Percentiles rank a stretch among this genome's conserved stretches.
Conservation (phyloP, 1,140 invertebrate genomes). For the Cydia amplana region DNA sequence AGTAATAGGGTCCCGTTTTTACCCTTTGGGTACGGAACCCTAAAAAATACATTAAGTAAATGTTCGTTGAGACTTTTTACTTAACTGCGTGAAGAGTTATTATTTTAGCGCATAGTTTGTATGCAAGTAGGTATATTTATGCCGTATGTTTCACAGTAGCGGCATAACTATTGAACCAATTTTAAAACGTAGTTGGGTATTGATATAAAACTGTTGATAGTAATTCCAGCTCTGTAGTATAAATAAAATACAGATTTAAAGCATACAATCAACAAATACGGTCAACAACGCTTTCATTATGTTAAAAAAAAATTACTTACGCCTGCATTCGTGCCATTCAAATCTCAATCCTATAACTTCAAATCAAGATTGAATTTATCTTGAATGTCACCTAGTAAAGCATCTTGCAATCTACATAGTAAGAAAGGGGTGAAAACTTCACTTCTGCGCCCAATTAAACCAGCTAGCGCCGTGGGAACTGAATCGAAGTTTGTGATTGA, state of each 20-base stretch:
- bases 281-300: neutral
- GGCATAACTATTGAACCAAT: too few species aligned
- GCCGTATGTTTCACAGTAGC: too few species aligned
- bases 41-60: too few species aligned
- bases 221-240: neutral
- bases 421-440: slow-evolving; percentile 28
- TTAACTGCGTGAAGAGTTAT: too few species aligned
- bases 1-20: too few species aligned
- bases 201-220: too few species aligned
- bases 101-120: too few species aligned
- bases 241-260: neutral
- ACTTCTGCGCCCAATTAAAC: slow-evolving; percentile 23
- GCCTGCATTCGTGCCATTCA: neutral
- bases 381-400: neutral
- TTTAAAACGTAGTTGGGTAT: too few species aligned
- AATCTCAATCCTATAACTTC: neutral
- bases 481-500: slow-evolving; percentile 26
- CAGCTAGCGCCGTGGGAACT: neutral
- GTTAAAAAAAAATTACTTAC: neutral
- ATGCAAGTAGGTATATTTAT: too few species aligned
- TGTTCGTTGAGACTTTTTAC: too few species aligned
- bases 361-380: neutral
- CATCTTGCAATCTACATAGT: slow-evolving; percentile 12
- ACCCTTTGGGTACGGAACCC: too few species aligned
- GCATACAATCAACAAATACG: neutral